Conservation (phyloP, 2,113 vertebrate species). For the Romanogobio albipinnatus region DNA sequence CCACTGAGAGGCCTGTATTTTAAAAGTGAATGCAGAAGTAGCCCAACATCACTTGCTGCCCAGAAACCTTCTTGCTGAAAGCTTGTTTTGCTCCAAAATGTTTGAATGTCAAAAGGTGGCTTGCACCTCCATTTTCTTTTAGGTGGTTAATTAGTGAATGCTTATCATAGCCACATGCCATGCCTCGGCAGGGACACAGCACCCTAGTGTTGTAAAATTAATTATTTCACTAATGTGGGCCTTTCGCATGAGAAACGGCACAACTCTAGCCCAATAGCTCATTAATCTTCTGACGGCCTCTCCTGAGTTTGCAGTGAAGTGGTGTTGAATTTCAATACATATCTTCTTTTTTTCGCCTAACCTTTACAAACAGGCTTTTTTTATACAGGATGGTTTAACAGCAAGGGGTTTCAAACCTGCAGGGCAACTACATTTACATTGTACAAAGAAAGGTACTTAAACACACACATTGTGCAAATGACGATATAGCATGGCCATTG, state of each 20-base stretch:
- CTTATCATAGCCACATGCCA: constrained; percentile 78
- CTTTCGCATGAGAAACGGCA: constrained; percentile 78
- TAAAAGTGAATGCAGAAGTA: constrained; percentile 25
- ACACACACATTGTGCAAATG: constrained; percentile 8
- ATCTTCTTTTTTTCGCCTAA: constrained; percentile 62
- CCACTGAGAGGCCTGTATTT: constrained; percentile 20
- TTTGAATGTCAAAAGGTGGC: constrained; percentile 73
- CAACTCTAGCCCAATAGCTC: constrained; percentile 83
- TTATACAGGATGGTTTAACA: background rate
- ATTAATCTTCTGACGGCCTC: constrained; percentile 86
- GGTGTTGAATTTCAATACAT: constrained; percentile 76
- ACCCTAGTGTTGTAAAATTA: constrained; percentile 85
- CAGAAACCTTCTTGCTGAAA: constrained; percentile 51
- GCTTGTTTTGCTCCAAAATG: constrained; percentile 58
- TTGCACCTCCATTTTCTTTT: constrained; percentile 54
- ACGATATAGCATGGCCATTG: background rate
- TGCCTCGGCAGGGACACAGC: constrained; percentile 75
- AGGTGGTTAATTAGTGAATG: constrained; percentile 85
- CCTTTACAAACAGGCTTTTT: constrained; percentile 56
- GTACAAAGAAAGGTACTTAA: background rate
- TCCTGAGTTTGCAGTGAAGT: constrained; percentile 72
- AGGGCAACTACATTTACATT: constrained; percentile 2
- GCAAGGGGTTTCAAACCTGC: background rate
- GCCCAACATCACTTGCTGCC: constrained; percentile 24
- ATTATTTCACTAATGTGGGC: constrained; percentile 81